Base-by-base conservation (phyloP, 2,888 invertebrate species). In the Tachina lurida region DNA sequence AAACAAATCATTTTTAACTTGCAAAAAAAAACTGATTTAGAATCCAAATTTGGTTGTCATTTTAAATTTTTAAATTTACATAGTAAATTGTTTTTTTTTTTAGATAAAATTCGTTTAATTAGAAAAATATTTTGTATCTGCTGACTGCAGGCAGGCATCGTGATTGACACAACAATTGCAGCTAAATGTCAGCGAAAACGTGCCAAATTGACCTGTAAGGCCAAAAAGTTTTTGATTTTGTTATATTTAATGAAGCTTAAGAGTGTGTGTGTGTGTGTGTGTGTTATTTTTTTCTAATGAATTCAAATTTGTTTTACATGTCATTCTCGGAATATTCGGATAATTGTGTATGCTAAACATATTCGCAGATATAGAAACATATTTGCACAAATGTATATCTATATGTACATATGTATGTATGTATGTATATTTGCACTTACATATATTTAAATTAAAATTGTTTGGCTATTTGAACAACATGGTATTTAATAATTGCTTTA, bases 91-190 rank as follows among this genome's bases (percentile, higher is more conserved):
- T 10, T 54, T n/a, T 52, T 62, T 41, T 31, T 60, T 13, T 1
- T 15, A 45, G 8, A 17, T 60, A 7, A 43, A 70, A 68, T 39
- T 47, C 17, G n/a, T 41, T 15, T 15, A n/a, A 65, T 45, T 65
- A 65, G 12, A 54, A 41, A 60, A 12, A 41, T 63, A 49, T 52
- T 49, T 52, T 49, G 2, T 39, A 10, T 52, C 41, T 52, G 17
- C 4, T 13, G 10, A 13, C 43, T 22, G 62, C 63, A 12, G 49
- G n/a, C 56, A 60, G 49, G 13, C 56, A 60, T 54, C 41, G 19
- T 84, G 84, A 85, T 85, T 85, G 84, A 81, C 84, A 85, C n/a
- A 85, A 85, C 84, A 85, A 85, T 85, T 73, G 78, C 81, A 49
- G 17, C 67, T 58, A 47, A 81, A 74, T 85, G 73, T 68, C 77